Conservation (phyloP, 2,888 invertebrate genomes). For the Drosophila helvetica region DNA sequence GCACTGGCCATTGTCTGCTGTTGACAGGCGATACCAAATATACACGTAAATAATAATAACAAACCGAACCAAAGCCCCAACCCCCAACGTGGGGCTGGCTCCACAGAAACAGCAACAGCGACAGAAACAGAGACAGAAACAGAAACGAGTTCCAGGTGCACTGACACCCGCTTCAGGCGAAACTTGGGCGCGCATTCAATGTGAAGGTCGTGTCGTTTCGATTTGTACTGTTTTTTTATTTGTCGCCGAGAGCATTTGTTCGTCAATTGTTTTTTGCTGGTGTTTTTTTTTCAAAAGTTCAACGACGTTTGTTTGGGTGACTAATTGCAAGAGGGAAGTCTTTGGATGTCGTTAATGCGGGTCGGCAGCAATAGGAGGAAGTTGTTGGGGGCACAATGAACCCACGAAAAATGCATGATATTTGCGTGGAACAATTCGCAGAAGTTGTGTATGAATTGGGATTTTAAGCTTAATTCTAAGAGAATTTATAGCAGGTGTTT, state of each 20-base stretch:
- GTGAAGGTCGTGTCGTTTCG: constrained; percentile 69
- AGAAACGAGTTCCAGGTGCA: constrained; percentile 56
- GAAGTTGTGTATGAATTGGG: neutral
- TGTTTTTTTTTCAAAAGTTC: constrained; percentile 46
- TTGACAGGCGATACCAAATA: constrained; percentile 46
- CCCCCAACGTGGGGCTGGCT: constrained; percentile 15
- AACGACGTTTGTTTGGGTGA: constrained; percentile 61
- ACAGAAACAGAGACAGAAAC: too few species aligned
- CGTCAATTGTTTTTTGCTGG: constrained; percentile 31
- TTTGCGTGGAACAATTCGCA: too few species aligned
- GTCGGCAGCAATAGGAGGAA: constrained; percentile 31
- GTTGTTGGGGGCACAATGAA: constrained; percentile 36
- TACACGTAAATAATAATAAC: constrained; percentile 42
- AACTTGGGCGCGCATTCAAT: constrained; percentile 65
- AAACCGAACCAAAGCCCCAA: constrained; percentile 12
- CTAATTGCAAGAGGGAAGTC: constrained; percentile 68
- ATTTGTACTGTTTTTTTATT: constrained; percentile 5
- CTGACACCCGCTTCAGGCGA: constrained; percentile 56
- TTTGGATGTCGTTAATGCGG: constrained; percentile 43
- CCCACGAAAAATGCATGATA: constrained; percentile 10
- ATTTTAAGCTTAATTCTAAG: too few species aligned
- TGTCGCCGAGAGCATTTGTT: constrained; percentile 21
- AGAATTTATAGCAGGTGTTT: too few species aligned
- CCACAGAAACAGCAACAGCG: too few species aligned
- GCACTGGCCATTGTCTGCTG: constrained; percentile 36